phyloP scores from a whole-genome alignment of 2,888 invertebrate species.

The Cryptus armator region DNA sequence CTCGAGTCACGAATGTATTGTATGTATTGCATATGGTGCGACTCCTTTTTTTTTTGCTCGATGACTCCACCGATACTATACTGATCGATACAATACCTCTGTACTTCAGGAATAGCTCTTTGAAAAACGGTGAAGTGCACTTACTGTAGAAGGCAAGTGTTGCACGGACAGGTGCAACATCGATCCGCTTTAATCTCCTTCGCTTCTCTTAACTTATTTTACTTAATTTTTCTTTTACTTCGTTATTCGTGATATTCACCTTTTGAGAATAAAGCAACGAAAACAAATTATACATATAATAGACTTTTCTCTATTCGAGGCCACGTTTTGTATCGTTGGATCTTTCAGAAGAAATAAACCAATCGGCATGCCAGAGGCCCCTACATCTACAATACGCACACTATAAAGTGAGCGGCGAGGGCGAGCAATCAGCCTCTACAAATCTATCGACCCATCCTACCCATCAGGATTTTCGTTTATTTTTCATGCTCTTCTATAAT shows the following conservation, averaged over 20 bases:
- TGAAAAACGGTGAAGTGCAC: constrained; percentile 6
- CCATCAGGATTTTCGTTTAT: constrained; percentile 46
- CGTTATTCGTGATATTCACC: not conserved
- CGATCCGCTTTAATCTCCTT: not conserved
- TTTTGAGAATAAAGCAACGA: not conserved
- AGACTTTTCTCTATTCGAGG: not conserved
- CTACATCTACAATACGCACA: not conserved
- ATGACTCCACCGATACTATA: constrained; percentile 50
- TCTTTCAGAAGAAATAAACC: constrained; percentile 15
- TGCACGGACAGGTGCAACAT: not conserved
- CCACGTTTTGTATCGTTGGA: constrained; percentile 4
- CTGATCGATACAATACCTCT: constrained; percentile 50
- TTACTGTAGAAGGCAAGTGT: not conserved
- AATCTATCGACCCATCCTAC: constrained; percentile 48
- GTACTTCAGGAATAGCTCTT: not conserved
- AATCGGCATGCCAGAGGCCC: not conserved
- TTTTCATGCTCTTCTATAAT: constrained; percentile 8
- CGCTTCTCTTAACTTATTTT: not conserved
- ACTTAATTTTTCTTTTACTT: not conserved
- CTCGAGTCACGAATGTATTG: not conserved
- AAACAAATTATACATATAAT: not conserved
- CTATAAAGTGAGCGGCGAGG: not conserved
- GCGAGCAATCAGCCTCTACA: constrained; percentile 8
- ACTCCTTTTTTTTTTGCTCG: constrained; percentile 12
- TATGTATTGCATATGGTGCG: constrained; percentile 25